These are phyloP conservation scores for Cotesia chilonis DNA, from an alignment of 1,140 invertebrate genomes.

Conservation along the genomic window DNA sequence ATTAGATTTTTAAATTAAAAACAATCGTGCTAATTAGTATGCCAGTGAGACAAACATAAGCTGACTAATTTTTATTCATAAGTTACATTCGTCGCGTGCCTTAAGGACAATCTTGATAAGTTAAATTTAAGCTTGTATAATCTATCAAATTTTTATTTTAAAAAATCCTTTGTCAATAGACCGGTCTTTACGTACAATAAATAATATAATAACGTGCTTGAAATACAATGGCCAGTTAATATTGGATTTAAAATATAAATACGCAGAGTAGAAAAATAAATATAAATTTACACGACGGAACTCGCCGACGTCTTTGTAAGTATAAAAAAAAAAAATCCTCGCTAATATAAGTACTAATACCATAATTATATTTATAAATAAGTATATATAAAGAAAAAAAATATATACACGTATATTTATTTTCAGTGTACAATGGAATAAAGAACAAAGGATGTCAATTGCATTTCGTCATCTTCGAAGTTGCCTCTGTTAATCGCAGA, in stretches of 20 bases:
- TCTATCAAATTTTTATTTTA: background rate
- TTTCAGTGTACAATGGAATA: too few relatives aligned
- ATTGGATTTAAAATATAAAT: background rate
- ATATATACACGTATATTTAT: too few relatives aligned
- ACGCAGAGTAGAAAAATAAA: background rate
- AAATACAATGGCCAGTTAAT: background rate
- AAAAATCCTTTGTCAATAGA: slow-evolving; percentile 1
- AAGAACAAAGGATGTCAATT: background rate
- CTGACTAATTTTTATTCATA: slow-evolving; percentile 7
- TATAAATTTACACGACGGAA: background rate
- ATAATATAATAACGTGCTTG: background rate
- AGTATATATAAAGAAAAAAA: too few relatives aligned
- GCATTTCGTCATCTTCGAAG: background rate
- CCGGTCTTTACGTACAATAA: background rate
- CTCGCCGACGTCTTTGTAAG: too few relatives aligned
- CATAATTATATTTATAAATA: too few relatives aligned
- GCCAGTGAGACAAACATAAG: background rate
- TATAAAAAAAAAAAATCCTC: too few relatives aligned
- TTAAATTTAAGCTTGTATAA: background rate
- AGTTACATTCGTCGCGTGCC: slow-evolving; percentile 1
- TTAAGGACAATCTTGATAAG: slow-evolving; percentile 15
- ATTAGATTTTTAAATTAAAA: background rate
- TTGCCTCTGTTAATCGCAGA: background rate
- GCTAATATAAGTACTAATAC: too few relatives aligned
- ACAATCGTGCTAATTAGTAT: background rate